These are phyloP conservation scores for Pomatorhinus ruficollis DNA, from an alignment of 2,113 vertebrate genomes.

Conservation along the genomic window DNA sequence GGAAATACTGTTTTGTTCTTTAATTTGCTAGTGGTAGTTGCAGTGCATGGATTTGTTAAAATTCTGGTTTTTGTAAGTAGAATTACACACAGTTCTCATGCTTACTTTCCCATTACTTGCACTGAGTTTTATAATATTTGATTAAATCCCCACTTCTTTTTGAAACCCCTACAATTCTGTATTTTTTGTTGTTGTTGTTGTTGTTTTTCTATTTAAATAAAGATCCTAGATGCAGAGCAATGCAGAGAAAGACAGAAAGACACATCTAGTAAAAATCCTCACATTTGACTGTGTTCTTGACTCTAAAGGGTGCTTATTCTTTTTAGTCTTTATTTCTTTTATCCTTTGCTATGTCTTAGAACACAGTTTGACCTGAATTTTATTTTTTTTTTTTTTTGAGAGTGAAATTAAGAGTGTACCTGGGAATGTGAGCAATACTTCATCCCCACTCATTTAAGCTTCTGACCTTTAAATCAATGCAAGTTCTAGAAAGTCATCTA, in stretches of 20 bases:
- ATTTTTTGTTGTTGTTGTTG: background rate
- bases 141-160: background rate
- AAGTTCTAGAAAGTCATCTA: background rate
- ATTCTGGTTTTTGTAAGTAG: background rate
- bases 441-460: background rate
- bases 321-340: background rate
- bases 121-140: background rate
- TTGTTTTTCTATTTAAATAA: background rate
- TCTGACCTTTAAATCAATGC: background rate
- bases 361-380: background rate
- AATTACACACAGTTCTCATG: background rate
- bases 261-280: background rate
- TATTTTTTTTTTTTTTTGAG: background rate
- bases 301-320: background rate
- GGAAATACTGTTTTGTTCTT: background rate
- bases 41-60: background rate
- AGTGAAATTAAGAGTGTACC: background rate
- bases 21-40: background rate
- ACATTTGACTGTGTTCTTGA: background rate
- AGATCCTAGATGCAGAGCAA: background rate
- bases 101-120: background rate
- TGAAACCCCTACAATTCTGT: background rate
- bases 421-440: background rate
- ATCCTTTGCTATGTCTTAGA: background rate
- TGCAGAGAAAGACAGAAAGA: background rate